Evolutionary conservation across 2,888 invertebrate genomes (phyloP), one percentile per base, ranked within the genome.

Genomic region (Scaptodrosophila latifasciaeformis): DNA sequence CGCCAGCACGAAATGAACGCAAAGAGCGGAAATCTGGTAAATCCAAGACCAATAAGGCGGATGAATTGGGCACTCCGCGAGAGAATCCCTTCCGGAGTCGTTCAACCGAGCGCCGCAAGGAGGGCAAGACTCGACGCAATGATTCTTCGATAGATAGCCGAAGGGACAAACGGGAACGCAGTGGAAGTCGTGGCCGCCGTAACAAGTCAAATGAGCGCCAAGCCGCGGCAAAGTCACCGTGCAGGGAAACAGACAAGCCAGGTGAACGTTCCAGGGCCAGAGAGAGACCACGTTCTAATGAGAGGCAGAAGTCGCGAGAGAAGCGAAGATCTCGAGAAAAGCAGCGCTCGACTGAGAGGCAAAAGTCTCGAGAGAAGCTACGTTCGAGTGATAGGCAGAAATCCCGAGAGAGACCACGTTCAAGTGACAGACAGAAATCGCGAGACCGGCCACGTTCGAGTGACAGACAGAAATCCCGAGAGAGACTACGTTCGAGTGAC

Each of bases 11-110:
- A 34, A 54, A 51, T 47, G 59, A 52, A 52, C 39, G 60, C 18
- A 59, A 50, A 47, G 48, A 49, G 2, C 61, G 7, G 24, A 24
- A 24, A 7, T 24, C 24, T 7, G 24, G 24, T 7, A 24, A 5
- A 7, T 24, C 24, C 3, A 24, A 24, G 24, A 7, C 45, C 31
- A 40, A 35, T 9, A 64, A 57, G 35, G 53, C 24, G 10, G 61
- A 51, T 19, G 48, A 24, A 5, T 59, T 56, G 49, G 61, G 29
- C 48, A 57, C 62, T 35, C 49, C 61, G 0, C 51, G 43, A 2
- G 74, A 74, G 5, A 80, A 83, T 70, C 77, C 76, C 4, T 68
- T 65, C 44, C 84, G 84, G 4, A 70, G 82, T 47, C 82, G 82
- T 5, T 84, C 85, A 2, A 62, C 67, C 2, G 84, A 85, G 49